Evolutionary conservation across 2,888 invertebrate species (phyloP), one percentile per base, ranked within the genome.

Genomic region (Phaedon cochleariae): DNA sequence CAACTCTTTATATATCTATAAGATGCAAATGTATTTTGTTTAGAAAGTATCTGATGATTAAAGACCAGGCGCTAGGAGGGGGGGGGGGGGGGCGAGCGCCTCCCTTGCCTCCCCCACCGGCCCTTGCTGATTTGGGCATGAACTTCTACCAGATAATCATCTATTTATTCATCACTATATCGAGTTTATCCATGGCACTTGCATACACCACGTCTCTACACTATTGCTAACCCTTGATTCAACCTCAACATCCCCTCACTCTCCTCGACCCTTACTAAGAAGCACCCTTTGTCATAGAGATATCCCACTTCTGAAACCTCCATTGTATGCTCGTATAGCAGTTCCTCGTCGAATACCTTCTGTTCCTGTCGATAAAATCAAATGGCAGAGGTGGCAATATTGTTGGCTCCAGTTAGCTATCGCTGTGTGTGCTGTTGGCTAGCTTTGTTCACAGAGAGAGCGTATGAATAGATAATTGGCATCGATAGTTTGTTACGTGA

Each of bases 221-320:
- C n/a, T 3, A 26, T 26, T 26, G 15, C 15, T 2, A 15, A 15
- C 15, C 41, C 41, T 1, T 12, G 15, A 41, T 41, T 41, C 12
- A n/a, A 41, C 41, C 41, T 12, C 41, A 15, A 41, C n/a, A 41
- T 15, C 41, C 41, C 4, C 41, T 41, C 15, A 12, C 12, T 7
- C 4, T 26, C 26, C 26, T 26, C 31, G 31, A 10, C 31, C 31
- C 31, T 34, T 34, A 1, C 10, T 26, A 10, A 34, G 9, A 15
- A 41, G 41, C 41, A 41, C 41, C 41, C 41, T 41, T 41, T 41
- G 41, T 41, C 41, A 41, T 15, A 41, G 41, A 41, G 41, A 41
- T 41, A 41, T 12, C 12, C n/a, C 41, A 41, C 41, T 41, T 12
- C 4, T 41, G 41, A n/a, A 15, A n/a, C n/a, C 41, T 4, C 41